These are phyloP conservation scores for Agrypnus murinus DNA, from an alignment of 2,888 invertebrate species.

Conservation along the genomic window DNA sequence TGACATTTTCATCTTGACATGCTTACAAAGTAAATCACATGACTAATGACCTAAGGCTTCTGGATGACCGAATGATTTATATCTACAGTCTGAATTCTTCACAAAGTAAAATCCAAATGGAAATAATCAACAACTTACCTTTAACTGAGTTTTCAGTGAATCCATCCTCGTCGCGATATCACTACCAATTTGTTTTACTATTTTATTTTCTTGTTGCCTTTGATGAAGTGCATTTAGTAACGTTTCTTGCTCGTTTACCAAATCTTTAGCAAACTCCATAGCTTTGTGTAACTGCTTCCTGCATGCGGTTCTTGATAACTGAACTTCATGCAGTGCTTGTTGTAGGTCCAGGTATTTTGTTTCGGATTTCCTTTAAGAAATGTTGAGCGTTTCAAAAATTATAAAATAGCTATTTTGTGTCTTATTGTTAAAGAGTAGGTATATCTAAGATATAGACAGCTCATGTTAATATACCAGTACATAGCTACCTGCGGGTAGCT, in stretches of 20 bases:
- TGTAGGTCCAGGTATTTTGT: constrained; percentile 71
- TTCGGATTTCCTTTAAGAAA: constrained; percentile 69
- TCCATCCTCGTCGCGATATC: constrained; percentile 73
- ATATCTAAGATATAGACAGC: too few relatives aligned
- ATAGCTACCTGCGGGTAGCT: too few relatives aligned
- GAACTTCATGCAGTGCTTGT: constrained; percentile 70
- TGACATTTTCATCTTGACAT: too few relatives aligned
- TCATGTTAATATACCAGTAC: too few relatives aligned
- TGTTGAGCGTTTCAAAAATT: background rate
- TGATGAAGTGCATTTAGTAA: constrained; percentile 69
- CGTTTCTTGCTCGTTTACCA: constrained; percentile 73
- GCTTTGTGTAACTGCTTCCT: constrained; percentile 73
- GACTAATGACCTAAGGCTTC: too few relatives aligned
- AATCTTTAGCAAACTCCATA: constrained; percentile 73
- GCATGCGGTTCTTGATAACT: constrained; percentile 72
- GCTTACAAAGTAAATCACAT: too few relatives aligned
- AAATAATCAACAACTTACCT: too few relatives aligned
- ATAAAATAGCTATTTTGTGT: constrained; percentile 5
- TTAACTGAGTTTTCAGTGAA: constrained; percentile 71
- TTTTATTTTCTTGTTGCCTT: constrained; percentile 67
- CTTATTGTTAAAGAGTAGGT: too few relatives aligned
- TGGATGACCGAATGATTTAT: too few relatives aligned
- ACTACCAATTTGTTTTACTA: constrained; percentile 70
- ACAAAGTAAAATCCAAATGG: too few relatives aligned
- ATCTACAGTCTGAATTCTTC: too few relatives aligned